Percentiles rank a stretch among this genome's conserved stretches.
These are phyloP conservation scores for Stegastes partitus DNA, from an alignment of 2,113 vertebrate genomes.

Conservation along the genomic window DNA sequence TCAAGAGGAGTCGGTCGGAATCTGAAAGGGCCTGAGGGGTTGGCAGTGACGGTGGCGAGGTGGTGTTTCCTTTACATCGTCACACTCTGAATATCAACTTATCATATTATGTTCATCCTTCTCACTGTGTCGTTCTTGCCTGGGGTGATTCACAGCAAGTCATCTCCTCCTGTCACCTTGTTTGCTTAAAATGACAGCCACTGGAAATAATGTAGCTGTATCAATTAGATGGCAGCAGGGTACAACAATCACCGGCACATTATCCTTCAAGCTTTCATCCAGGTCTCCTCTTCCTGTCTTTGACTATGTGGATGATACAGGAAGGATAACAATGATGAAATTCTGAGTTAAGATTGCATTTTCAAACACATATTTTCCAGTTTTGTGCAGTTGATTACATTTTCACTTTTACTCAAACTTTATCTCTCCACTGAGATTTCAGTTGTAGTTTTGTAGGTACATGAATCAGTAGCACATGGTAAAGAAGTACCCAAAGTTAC, in stretches of 20 bases:
- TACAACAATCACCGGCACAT: slow-evolving; percentile 33
- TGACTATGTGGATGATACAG: not conserved
- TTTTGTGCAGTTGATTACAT: no score
- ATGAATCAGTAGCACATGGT: not conserved
- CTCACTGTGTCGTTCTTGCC: slow-evolving; percentile 56
- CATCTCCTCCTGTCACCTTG: slow-evolving; percentile 46
- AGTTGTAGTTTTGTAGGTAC: not conserved
- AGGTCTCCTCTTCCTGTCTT: not conserved
- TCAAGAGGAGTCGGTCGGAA: slow-evolving; percentile 48
- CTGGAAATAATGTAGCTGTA: slow-evolving; percentile 51
- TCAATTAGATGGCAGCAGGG: slow-evolving; percentile 58
- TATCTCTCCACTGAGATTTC: not conserved
- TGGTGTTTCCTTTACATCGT: slow-evolving; percentile 33
- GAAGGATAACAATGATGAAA: not conserved
- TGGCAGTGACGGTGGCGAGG: not conserved
- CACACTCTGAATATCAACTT: slow-evolving; percentile 59
- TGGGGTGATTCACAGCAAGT: slow-evolving; percentile 49
- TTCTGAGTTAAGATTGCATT: not conserved
- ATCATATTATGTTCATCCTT: slow-evolving; percentile 56
- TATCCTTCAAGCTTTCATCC: slow-evolving; percentile 27
- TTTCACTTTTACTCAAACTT: no score
- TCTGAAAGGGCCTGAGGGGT: slow-evolving; percentile 34
- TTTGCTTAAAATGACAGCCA: slow-evolving; percentile 54
- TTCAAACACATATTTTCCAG: no score
- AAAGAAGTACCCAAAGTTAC: not conserved